Base-by-base conservation (phyloP, 2,888 invertebrate species). In the Dexiosoma caninum region DNA sequence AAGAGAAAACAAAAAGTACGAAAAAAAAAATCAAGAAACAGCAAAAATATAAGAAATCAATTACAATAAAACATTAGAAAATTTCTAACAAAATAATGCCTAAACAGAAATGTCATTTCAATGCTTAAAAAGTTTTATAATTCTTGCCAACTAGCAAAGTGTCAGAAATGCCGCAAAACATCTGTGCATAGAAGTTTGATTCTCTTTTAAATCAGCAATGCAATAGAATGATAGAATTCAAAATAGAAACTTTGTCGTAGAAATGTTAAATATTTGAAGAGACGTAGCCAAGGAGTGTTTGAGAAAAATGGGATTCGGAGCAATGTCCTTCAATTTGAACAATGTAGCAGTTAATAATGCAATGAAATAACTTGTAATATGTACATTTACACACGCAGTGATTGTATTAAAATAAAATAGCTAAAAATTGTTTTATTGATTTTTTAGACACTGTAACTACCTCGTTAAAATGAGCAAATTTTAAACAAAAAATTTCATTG, bases 101-200 rank as follows among this genome's bases (percentile, higher is more conserved):
- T 80, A 80, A 80, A 81, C 76, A 62, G 76, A 76, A 76, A 71
- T 76, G 76, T 80, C 74, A 76, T 76, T 66, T 53, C 66, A 66
- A 66, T 71, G 57, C 53, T 51, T 60, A 62, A 64, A 57, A 77
- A 70, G 53, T 71, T 77, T 77, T 53, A 67, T 57, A 14, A n/a
- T 57, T 46, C 55, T 70, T 70, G 30, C 10, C 46, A 70, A 71
- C 70, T 66, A 55, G 69, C 19, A 79, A 80, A 80, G 80, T 80
- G 80, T 80, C 80, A 75, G 59, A 80, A 80, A 76, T 80, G 71
- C 80, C 80, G 75, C 80, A 81, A 81, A 81, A 81, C 80, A 81
- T 81, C 80, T 81, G 80, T 72, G 76, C 66, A 42, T 4, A 67
- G 67, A 81, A 76, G 66, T 81, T 81, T 81, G 40, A 67, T 76